Conservation (phyloP, 1,140 invertebrate genomes). For the Idris sp. region DNA sequence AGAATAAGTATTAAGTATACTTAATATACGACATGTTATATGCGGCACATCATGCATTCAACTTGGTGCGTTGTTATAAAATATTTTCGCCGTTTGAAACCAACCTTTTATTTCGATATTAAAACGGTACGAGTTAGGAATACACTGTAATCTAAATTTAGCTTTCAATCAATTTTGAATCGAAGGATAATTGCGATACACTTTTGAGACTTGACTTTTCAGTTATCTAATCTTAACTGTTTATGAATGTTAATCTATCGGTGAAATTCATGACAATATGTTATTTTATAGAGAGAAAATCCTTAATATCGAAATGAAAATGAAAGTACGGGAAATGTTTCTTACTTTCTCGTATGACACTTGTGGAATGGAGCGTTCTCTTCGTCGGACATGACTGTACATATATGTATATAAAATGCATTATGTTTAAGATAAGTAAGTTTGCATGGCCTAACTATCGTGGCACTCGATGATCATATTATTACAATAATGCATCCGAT, state of each 20-base stretch:
- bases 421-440: slow-evolving; percentile 60
- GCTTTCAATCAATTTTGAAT: slow-evolving; percentile 40
- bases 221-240: slow-evolving; percentile 34
- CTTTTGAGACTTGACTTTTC: slow-evolving; percentile 31
- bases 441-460: slow-evolving; percentile 63
- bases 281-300: slow-evolving; percentile 38
- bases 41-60: slow-evolving; percentile 53
- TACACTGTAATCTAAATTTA: slow-evolving; percentile 20
- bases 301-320: slow-evolving; percentile 50
- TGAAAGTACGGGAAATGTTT: slow-evolving; percentile 48
- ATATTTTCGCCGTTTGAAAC: slow-evolving; percentile 34
- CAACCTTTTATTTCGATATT: slow-evolving; percentile 25
- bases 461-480: slow-evolving; percentile 61
- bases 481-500: slow-evolving; percentile 50
- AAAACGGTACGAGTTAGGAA: slow-evolving; percentile 27
- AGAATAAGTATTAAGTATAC: slow-evolving; percentile 64
- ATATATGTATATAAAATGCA: slow-evolving; percentile 63
- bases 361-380: slow-evolving; percentile 58
- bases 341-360: slow-evolving; percentile 60
- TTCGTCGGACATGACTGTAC: slow-evolving; percentile 55
- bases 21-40: slow-evolving; percentile 66
- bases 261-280: slow-evolving; percentile 45
- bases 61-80: slow-evolving; percentile 48
- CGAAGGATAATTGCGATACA: slow-evolving; percentile 42
- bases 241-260: slow-evolving; percentile 46